phyloP scores from a whole-genome alignment of 2,797 vertebrate genomes.

The Anguilla anguilla region DNA sequence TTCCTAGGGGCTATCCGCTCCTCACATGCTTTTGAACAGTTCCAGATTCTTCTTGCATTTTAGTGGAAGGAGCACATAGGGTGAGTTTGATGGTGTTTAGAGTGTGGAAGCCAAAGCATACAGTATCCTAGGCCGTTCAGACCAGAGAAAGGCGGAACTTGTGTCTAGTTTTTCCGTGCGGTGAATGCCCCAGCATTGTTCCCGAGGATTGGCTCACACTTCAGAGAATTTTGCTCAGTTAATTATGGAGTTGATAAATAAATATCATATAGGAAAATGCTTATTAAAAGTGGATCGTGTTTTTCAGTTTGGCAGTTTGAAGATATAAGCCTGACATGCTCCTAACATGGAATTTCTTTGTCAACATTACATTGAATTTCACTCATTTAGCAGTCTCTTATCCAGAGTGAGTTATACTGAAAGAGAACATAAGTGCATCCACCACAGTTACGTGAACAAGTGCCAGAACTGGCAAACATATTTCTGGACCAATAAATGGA shows the following conservation, averaged over 20 bases:
- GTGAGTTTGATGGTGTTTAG: background rate
- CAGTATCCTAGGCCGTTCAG: background rate
- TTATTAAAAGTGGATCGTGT: background rate
- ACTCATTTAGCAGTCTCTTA: background rate
- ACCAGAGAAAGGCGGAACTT: background rate
- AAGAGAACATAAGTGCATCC: background rate
- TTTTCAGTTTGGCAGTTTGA: too few relatives aligned
- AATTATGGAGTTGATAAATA: background rate
- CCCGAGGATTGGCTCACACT: background rate
- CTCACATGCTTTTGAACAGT: background rate
- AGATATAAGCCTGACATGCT: background rate
- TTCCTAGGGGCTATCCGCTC: background rate
- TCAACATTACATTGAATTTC: background rate
- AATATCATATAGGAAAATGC: background rate
- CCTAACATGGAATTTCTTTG: background rate
- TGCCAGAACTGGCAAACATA: background rate
- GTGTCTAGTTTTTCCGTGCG: slow-evolving; percentile 12
- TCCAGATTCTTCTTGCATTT: background rate
- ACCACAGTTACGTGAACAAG: too few relatives aligned
- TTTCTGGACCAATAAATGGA: background rate
- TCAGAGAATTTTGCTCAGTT: background rate
- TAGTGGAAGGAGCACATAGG: background rate
- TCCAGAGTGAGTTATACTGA: background rate
- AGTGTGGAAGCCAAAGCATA: background rate
- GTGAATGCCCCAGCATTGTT: background rate